phyloP scores from a whole-genome alignment of 2,888 invertebrate species.

The Thymelicus lineola region DNA sequence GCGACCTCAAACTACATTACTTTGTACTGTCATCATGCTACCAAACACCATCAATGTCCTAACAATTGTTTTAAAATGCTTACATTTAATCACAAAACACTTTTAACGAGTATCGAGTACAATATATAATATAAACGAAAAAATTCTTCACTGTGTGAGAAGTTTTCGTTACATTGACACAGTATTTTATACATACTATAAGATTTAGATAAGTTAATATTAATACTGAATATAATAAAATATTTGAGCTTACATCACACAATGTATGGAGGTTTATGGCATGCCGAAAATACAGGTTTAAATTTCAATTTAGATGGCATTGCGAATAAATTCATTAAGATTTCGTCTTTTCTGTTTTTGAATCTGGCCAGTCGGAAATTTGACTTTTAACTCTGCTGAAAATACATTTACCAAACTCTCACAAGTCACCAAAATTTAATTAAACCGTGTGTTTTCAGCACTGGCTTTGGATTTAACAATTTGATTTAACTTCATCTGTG shows the following conservation, averaged over 20 bases:
- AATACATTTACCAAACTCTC: no score
- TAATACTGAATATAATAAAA: conserved; percentile 4
- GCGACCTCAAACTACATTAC: conserved; percentile 16
- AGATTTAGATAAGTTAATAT: background rate
- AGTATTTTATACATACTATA: conserved; percentile 13
- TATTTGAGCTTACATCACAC: conserved; percentile 40
- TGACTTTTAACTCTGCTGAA: no score
- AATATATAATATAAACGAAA: background rate
- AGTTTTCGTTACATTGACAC: background rate
- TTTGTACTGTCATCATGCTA: conserved; percentile 32
- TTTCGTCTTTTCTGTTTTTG: no score
- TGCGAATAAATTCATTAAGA: background rate
- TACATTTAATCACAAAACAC: conserved; percentile 25
- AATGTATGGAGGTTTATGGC: conserved; percentile 6
- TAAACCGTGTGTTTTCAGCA: background rate
- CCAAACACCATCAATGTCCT: conserved; percentile 20
- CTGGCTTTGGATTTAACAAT: background rate
- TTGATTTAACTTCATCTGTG: background rate
- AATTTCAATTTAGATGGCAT: background rate
- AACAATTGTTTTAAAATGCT: conserved; percentile 13
- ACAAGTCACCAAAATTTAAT: background rate
- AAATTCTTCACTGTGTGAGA: background rate
- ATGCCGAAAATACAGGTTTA: background rate
- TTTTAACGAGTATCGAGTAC: conserved; percentile 12
- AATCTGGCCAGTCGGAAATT: no score